Evolutionary conservation across 2,888 invertebrate species (phyloP).

Genomic region (Steinernema hermaphroditum): DNA sequence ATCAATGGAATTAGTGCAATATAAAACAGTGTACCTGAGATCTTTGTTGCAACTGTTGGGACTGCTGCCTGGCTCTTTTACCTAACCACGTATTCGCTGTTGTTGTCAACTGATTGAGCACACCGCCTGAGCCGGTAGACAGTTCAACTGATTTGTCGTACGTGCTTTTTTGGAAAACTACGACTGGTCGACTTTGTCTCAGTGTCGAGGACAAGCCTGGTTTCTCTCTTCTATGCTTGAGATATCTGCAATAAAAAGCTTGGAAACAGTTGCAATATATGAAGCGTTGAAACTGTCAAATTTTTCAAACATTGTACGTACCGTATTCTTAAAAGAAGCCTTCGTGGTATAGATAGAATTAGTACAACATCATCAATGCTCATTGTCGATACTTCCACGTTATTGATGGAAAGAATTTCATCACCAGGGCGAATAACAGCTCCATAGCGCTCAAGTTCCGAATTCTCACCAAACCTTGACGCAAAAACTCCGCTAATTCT

Average conservation of each 20-base stretch:
- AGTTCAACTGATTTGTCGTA: constrained; percentile 13
- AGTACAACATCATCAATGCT: constrained; percentile 98
- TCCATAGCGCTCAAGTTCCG: constrained; percentile 75
- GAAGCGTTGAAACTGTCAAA: no score
- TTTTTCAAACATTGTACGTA: no score
- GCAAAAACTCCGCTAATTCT: constrained; percentile 95
- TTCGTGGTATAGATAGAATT: constrained; percentile 96
- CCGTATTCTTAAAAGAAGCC: constrained; percentile 88
- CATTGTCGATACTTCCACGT: constrained; percentile 96
- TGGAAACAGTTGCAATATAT: no score
- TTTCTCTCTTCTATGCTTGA: constrained; percentile 46
- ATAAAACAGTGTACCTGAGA: background rate
- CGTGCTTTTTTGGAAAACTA: constrained; percentile 60
- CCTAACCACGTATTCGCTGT: constrained; percentile 66
- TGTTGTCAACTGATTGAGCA: constrained; percentile 56
- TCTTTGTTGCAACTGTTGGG: constrained; percentile 39
- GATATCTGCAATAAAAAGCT: constrained; percentile 38
- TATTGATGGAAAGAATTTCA: constrained; percentile 94
- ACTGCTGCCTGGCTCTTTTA: constrained; percentile 58
- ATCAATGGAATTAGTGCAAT: no score
- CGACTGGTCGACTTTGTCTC: constrained; percentile 50
- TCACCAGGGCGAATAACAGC: constrained; percentile 93
- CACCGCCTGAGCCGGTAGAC: constrained; percentile 30
- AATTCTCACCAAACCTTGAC: constrained; percentile 84
- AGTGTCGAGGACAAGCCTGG: constrained; percentile 1